Conservation (phyloP, 2,797 vertebrate genomes). For the Chiroxiphia lanceolata region DNA sequence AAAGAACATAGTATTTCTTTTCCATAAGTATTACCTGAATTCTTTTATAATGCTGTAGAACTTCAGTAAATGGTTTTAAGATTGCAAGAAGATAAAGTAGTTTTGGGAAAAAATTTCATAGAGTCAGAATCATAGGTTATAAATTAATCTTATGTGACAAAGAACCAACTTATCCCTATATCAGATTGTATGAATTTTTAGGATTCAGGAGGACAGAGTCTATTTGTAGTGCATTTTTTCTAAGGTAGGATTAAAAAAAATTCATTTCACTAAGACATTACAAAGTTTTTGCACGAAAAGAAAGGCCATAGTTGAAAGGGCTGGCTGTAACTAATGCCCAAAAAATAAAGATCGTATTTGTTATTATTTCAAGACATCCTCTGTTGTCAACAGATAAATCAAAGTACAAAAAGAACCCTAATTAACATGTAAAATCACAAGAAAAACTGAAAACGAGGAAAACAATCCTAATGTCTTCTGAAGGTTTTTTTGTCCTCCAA, state of each 20-base stretch:
- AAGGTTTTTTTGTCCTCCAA: not conserved
- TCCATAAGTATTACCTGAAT: not conserved
- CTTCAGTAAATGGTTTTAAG: not conserved
- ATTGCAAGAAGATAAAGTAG: not conserved
- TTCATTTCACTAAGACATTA: not conserved
- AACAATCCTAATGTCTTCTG: not conserved
- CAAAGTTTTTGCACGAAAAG: not conserved
- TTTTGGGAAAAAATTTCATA: not conserved
- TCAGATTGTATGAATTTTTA: not conserved
- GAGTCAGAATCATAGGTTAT: not conserved
- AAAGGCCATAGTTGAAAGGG: not conserved
- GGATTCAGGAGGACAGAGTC: not conserved
- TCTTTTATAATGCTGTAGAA: not conserved
- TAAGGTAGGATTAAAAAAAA: not conserved
- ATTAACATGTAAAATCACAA: not conserved
- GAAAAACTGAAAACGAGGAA: not conserved
- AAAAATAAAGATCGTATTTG: not conserved
- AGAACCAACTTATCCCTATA: not conserved
- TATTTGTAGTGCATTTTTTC: not conserved
- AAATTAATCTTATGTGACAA: not conserved
- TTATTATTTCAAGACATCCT: not conserved
- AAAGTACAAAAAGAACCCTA: not conserved
- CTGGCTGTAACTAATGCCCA: not conserved
- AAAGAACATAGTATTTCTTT: not conserved
- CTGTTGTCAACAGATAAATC: not conserved